phyloP scores from a whole-genome alignment of 2,113 vertebrate genomes.

The Monarcha castaneiventris region DNA sequence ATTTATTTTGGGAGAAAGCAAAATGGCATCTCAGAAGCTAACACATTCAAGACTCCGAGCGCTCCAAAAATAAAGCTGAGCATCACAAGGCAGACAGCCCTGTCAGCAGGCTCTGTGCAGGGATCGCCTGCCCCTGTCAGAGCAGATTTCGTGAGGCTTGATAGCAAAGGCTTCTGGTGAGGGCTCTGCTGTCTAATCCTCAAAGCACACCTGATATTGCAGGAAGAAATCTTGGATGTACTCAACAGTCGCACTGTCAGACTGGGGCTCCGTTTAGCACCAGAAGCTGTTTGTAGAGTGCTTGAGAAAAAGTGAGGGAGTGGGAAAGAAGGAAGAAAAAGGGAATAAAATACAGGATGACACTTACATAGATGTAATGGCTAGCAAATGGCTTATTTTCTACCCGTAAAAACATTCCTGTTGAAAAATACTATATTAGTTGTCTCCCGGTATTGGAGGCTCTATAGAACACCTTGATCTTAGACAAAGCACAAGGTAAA shows the following conservation, averaged over 20 bases:
- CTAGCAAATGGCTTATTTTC: neutral
- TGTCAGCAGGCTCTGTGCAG: neutral
- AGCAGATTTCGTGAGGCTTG: neutral
- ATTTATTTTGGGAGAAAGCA: constrained; percentile 35
- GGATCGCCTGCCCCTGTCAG: neutral
- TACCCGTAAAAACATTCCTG: neutral
- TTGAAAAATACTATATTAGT: neutral
- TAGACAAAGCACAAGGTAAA: neutral
- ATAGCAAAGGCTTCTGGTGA: neutral
- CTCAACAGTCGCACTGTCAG: neutral
- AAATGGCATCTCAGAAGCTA: constrained; percentile 40
- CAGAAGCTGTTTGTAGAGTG: neutral
- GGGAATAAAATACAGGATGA: neutral
- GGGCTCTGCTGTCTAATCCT: neutral
- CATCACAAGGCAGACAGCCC: constrained; percentile 17
- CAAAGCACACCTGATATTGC: neutral
- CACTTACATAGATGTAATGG: neutral
- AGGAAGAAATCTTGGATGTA: neutral
- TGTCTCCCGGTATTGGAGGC: neutral
- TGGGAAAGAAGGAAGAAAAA: neutral
- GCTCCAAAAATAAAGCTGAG: constrained; percentile 32
- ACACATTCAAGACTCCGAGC: neutral
- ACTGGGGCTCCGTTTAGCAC: neutral
- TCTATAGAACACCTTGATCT: neutral
- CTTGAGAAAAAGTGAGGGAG: neutral